phyloP scores from a whole-genome alignment of 2,888 invertebrate genomes.

The Hypomecis punctinalis region DNA sequence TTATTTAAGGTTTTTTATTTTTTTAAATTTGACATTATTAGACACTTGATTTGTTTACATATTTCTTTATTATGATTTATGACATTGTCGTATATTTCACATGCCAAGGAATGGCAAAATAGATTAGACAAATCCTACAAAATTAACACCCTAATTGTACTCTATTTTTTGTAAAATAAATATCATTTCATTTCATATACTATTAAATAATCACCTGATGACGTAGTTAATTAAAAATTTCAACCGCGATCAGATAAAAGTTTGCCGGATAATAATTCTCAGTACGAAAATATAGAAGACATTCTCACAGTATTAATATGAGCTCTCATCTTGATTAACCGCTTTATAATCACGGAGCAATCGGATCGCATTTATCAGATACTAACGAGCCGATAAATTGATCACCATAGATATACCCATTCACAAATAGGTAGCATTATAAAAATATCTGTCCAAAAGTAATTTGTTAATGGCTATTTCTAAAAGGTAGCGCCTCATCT shows the following conservation, averaged over 20 bases:
- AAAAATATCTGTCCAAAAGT: constrained; percentile 72
- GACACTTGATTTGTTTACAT: no score
- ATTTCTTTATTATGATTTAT: no score
- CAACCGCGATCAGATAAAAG: neutral
- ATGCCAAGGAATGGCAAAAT: no score
- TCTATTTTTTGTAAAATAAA: no score
- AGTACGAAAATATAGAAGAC: constrained; percentile 51
- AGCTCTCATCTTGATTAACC: constrained; percentile 71
- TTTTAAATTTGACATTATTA: no score
- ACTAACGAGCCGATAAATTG: constrained; percentile 80
- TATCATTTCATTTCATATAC: no score
- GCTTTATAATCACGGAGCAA: constrained; percentile 75
- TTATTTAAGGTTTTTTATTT: no score
- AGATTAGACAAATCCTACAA: no score
- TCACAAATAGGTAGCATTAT: constrained; percentile 75
- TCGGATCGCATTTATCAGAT: constrained; percentile 73
- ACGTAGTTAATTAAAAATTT: neutral
- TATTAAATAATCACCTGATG: no score
- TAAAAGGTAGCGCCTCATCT: constrained; percentile 70
- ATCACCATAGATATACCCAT: constrained; percentile 73
- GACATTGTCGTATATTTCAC: no score
- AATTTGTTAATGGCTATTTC: constrained; percentile 73
- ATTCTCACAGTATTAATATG: constrained; percentile 71
- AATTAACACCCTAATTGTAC: no score
- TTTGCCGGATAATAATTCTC: constrained; percentile 24